Base-by-base conservation (phyloP, 1,140 invertebrate species). In the Cecropterus lyciades region DNA sequence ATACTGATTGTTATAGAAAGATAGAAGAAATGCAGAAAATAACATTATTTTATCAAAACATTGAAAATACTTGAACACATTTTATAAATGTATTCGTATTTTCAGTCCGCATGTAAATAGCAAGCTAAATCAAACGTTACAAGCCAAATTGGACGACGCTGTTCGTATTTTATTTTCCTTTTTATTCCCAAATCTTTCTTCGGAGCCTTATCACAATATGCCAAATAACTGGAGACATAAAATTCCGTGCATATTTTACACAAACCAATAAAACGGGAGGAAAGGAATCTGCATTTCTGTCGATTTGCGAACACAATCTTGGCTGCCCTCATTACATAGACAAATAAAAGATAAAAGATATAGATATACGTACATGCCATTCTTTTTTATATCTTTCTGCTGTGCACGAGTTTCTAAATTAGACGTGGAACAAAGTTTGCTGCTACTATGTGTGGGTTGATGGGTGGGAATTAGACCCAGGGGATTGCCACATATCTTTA, bases 191-290 rank as follows among this genome's bases (percentile, higher is more conserved):
- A 62, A 49, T 62, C 45, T 30, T 5, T 49, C 30, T 48, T 20
- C 45, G 14, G 27, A 49, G 30, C 33, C 45, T 62, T 62, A 62
- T 62, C 57, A 49, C 57, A 59, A 59, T 46, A 62, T 62, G 57
- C 46, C 57, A 62, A 62, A 56, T 56, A 56, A 56, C 52, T 33
- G 52, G 13, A 40, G 27, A 46, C 56, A 30, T 62, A 49, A 33
- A 45, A 62, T 62, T 49, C 57, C 45, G 30, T 62, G 56, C 56
- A 59, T 59, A 59, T 17, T 46, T 60, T 60, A 60, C 27, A 48
- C 24, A 60, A 60, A 60, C 45, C 57, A 37, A 60, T 60, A 51
- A 62, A 62, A 62, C 17, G 37, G 33, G 37, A 37, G 11, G 11
- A 30, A 43, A 51, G 30, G 37, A 17, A 62, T 62, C 46, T 51